Conservation (phyloP, 2,797 vertebrate species). For the Cyclura pinguis region DNA sequence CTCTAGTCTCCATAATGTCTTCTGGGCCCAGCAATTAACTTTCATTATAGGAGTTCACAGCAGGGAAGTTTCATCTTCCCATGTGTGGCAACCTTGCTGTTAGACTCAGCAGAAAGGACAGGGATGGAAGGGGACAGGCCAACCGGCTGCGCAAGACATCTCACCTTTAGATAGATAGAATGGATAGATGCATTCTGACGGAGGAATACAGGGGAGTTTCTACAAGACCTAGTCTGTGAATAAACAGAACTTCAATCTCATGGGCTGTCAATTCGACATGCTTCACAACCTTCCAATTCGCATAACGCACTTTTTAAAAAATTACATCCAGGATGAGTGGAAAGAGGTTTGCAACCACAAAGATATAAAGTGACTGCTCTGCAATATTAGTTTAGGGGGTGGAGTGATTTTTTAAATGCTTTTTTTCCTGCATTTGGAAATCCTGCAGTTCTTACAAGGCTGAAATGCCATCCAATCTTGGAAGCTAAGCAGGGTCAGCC, state of each 20-base stretch:
- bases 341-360: constrained; percentile 29
- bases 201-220: background rate
- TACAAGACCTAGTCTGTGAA: background rate
- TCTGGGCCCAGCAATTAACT: constrained; percentile 39
- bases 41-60: constrained; percentile 62
- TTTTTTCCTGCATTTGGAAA: background rate
- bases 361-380: constrained; percentile 4
- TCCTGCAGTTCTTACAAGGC: background rate
- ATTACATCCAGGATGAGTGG: constrained; percentile 26
- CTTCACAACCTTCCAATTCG: constrained; percentile 14
- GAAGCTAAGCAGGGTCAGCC: too few species aligned
- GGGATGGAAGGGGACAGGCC: background rate
- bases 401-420: background rate
- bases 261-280: constrained; percentile 29
- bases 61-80: constrained; percentile 45
- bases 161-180: background rate
- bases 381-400: background rate
- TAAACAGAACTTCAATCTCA: constrained; percentile 28
- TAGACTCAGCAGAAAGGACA: constrained; percentile 30
- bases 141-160: background rate
- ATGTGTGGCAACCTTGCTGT: constrained; percentile 54
- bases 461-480: too few species aligned
- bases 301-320: background rate
- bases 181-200: background rate
- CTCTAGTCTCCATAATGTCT: background rate